phyloP scores from a whole-genome alignment of 2,113 vertebrate species.

The Ia io region DNA sequence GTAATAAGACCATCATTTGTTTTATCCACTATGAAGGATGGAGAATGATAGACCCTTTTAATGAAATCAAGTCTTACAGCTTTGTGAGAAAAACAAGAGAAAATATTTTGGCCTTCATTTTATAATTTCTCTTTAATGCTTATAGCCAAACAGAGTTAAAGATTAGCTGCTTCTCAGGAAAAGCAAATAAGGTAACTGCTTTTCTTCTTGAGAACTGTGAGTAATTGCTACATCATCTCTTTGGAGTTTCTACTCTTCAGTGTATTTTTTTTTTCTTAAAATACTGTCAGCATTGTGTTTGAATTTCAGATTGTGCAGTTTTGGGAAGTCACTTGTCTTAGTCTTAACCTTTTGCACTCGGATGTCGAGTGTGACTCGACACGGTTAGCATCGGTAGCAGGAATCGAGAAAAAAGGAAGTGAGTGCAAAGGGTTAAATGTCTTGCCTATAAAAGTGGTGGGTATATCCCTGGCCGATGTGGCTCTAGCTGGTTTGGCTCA shows the following conservation, averaged over 20 bases:
- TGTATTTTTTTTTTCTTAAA: not conserved
- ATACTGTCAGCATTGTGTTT: not conserved
- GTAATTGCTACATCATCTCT: not conserved
- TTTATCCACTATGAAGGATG: not conserved
- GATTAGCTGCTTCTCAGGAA: not conserved
- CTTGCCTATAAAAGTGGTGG: not conserved
- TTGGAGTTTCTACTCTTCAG: not conserved
- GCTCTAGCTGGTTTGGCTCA: too few species aligned
- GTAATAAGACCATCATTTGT: not conserved
- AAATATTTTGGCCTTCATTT: not conserved
- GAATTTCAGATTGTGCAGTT: not conserved
- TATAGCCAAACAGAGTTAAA: not conserved
- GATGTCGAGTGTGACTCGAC: too few species aligned
- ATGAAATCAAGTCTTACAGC: slow-evolving; percentile 12
- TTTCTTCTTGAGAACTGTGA: not conserved
- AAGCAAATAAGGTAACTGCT: not conserved
- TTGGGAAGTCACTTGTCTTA: not conserved
- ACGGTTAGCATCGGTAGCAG: too few species aligned
- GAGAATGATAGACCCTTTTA: not conserved
- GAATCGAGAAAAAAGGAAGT: too few species aligned
- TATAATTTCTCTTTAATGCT: slow-evolving; percentile 4
- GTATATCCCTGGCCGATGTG: not conserved
- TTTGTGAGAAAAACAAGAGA: not conserved
- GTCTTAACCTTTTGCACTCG: too few species aligned
- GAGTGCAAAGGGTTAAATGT: too few species aligned